Evolutionary conservation across 2,113 vertebrate genomes (phyloP), one percentile per base, ranked within the genome.

Genomic region (Pseudopodoces humilis): DNA sequence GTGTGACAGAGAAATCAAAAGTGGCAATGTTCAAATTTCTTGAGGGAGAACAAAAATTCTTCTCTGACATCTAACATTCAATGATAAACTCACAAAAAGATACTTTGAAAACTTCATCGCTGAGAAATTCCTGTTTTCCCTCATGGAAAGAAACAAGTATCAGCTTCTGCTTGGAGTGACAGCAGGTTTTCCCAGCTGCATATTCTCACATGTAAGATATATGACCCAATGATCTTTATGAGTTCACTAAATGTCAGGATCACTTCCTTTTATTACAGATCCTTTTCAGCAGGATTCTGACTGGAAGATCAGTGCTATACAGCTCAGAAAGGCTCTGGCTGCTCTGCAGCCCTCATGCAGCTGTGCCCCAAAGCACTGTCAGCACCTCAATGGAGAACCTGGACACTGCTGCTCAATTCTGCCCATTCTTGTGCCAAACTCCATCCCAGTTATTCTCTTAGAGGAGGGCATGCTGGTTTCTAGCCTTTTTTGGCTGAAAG

Each of bases 341-440:
- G 33, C 49, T n/a, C 33, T 28, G 33, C 59, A 83, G 23, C 35
- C 33, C 24, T 35, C 50, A 41, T 1, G 24, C 55, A 44, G 5
- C 15, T 5, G 33, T 7, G 2, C 27, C 27, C 44, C 2, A 0
- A 1, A 30, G 75, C 5, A 15, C 7, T 3, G 1, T 1, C 3
- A 6, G 53, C 81, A 89, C 46, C 89, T 77, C 52, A 15, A 0
- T 3, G 1, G 37, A 82, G 41, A 71, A 25, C 24, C n/a, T n/a
- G 67, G 81, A 22, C 69, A 20, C 31, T 30, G 60, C 64, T 25
- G n/a, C 47, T 27, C 13, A 23, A 7, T 47, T 71, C 85, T 88
- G 77, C 93, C 64, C 76, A 27, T 65, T 3, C 9, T 10, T 28
- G 30, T 9, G 24, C 53, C 72, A n/a, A 85, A 69, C 47, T 56